Evolutionary conservation across 2,113 vertebrate species (phyloP).

Genomic region (Kryptolebias marmoratus): DNA sequence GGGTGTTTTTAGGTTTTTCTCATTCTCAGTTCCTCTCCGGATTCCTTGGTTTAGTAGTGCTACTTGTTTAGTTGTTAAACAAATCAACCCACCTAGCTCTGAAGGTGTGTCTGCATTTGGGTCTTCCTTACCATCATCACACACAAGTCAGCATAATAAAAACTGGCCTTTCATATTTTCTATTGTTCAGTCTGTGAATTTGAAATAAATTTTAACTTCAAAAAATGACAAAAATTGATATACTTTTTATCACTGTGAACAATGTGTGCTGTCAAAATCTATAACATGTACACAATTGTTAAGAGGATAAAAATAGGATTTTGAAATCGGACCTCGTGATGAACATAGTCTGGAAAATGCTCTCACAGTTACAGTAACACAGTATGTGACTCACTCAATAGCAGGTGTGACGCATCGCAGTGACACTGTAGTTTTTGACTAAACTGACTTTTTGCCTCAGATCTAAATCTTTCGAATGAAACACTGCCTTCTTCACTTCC

Average conservation of each 20-base stretch:
- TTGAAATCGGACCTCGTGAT: not conserved
- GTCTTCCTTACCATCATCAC: no score
- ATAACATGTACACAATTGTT: not conserved
- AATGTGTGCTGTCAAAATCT: no score
- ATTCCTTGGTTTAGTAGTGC: no score
- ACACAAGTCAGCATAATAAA: no score
- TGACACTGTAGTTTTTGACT: not conserved
- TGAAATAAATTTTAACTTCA: not conserved
- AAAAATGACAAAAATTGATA: not conserved
- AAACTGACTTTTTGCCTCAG: not conserved
- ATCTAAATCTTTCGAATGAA: not conserved
- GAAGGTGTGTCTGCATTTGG: no score
- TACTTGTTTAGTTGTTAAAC: no score
- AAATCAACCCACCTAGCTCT: no score
- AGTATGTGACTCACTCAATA: not conserved
- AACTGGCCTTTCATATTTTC: no score
- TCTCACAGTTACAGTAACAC: not conserved
- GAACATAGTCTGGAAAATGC: no score
- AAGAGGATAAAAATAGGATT: not conserved
- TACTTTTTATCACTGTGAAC: not conserved
- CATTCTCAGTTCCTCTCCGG: no score
- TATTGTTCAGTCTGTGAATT: not conserved
- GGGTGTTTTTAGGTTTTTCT: no score
- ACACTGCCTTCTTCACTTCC: conserved; percentile 7
- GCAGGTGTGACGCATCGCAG: not conserved